Base-by-base conservation (phyloP, 92 coral and sea anemone genomes). In the Siderastrea radians region DNA sequence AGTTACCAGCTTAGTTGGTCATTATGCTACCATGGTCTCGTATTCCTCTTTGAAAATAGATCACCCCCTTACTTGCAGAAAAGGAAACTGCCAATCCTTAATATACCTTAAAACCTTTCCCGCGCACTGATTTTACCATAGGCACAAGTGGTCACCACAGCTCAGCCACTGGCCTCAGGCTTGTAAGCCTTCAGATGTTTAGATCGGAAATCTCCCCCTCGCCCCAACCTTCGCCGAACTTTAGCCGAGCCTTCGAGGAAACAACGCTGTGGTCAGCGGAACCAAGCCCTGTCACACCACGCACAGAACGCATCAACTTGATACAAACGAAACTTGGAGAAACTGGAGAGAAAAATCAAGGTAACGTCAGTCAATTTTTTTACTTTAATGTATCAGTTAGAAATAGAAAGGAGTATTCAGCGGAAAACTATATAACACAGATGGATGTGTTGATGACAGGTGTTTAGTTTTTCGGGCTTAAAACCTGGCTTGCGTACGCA, bases 161-260 rank as follows among this genome's bases (percentile, higher is more conserved):
- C 46, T 16, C 17, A 26, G 58, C 72, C 43, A 78, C 83, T 48
- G 55, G 47, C 15, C 84, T 80, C 73, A 66, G 11, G 50, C 58
- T 80, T 48, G 62, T 80, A 0, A 80, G 26, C 62, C 50, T 65
- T 80, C 74, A 80, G 13, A 47, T 9, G 63, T 49, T 64, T 52
- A 50, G 58, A 49, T 38, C 84, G 15, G 84, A 80, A 66, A 43
- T 67, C 49, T 48, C 26, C 6, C 84, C 74, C 49, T 66, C 84
- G 49, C 84, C 63, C 4, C 74, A 64, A 12, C 84, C 75, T 52
- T 80, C 84, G 3, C 84, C 73, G 11, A 19, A 49, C 19, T 19
- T 38, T 13, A 64, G 14, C 69, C 52, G 45, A 13, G 74, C 75
- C 48, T 63, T 63, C 49, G 72, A 64, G 50, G 62, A 80, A 44